Evolutionary conservation across 2,113 vertebrate species (phyloP).

Genomic region (Ovis aries): DNA sequence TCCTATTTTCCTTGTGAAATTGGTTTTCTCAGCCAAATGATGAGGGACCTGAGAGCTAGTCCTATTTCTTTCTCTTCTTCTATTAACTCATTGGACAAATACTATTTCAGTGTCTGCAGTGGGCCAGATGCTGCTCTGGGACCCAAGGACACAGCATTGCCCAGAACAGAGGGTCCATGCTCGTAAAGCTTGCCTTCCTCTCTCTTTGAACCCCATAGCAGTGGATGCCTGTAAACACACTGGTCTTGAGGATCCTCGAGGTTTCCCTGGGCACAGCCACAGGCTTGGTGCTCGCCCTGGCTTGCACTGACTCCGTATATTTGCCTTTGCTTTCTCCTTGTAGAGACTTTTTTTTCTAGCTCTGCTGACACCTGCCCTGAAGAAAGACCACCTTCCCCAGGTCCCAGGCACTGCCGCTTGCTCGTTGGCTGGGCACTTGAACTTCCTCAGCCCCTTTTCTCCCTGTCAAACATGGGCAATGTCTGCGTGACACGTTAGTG

Average conservation of each 20-base stretch:
- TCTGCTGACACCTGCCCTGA: not conserved
- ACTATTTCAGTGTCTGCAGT: not conserved
- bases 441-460: not conserved
- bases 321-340: not conserved
- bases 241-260: not conserved
- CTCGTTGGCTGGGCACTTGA: not conserved
- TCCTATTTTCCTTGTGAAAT: not conserved
- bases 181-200: not conserved
- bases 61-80: not conserved
- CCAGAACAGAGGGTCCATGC: not conserved
- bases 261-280: not conserved
- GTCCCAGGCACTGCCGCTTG: not conserved
- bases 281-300: not conserved
- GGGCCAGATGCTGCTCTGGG: not conserved
- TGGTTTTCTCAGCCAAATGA: not conserved
- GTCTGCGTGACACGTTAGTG: not conserved
- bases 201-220: not conserved
- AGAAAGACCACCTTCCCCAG: not conserved
- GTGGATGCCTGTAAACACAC: fast-evolving
- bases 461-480: not conserved
- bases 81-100: not conserved
- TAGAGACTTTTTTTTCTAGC: not conserved
- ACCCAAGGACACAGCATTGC: not conserved
- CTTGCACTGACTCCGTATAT: not conserved
- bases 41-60: not conserved